Base-by-base conservation (phyloP, 1,140 invertebrate species). In the Cyphomyrmex costatus region DNA sequence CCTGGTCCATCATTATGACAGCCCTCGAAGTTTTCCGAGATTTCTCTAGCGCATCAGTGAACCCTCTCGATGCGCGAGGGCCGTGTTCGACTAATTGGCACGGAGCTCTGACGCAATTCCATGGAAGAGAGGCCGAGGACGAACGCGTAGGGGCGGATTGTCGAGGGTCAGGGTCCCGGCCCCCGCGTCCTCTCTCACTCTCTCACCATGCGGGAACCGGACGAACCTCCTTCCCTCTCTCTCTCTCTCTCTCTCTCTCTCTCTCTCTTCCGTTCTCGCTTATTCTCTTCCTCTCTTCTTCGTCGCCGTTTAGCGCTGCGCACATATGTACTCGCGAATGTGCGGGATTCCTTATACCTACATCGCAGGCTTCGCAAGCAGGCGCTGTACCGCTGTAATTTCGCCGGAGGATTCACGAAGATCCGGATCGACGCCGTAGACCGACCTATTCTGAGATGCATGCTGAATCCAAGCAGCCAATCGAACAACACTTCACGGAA, bases 91-190 rank as follows among this genome's bases (percentile, higher is more conserved):
- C 61, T 93, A 93, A 93, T 93, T 92, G 92, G 79, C 71, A 88
- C 65, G 76, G 76, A 92, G 85, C 63, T 63, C 88, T 92, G 92
- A 91, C 90, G 91, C 89, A 92, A 92, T 87, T 83, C 61, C 77
- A 33, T 56, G 46, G 78, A 66, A 78, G 77, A 70, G 86, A 60
- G 82, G 78, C 70, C 51, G 77, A 70, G 10, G 65, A 66, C 61
- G 65, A 21, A 36, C 14, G 92, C 84, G 77, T 86, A 90, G 90
- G 90, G 91, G 90, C 92, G 89, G 89, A 85, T 93, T 93, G 91
- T 88, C 91, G 85, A 89, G 91, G 93, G 92, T 93, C 93, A 93
- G 86, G 93, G 92, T 93, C 89, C 78, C 89, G 88, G 77, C 91
- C 89, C 89, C 90, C 84, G 46, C 30, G 33, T 71, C 76, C 84